Base-by-base conservation (phyloP, 2,113 vertebrate genomes). In the Xenotilapia flavipinnis region DNA sequence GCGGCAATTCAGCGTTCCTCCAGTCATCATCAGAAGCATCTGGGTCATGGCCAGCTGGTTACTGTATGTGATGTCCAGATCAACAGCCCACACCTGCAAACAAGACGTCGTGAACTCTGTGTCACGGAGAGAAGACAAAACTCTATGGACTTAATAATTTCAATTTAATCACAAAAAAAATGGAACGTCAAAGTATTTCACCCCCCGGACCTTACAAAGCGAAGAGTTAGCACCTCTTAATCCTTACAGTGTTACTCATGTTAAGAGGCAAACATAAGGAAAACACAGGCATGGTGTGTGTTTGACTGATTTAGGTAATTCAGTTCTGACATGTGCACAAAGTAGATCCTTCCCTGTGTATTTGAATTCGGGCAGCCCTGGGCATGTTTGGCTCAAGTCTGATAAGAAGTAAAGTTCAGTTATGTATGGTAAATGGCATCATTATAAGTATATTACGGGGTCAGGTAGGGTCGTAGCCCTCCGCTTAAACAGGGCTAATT, bases 371-470 rank as follows among this genome's bases (percentile, higher is more conserved):
- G 80, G 68, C 33, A 82, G 91, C 93, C 92, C 62, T 87, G 80
- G 89, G 93, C 91, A 86, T 86, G 77, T 84, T 85, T 79, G 62
- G 90, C 90, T 90, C 84, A 86, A 65, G 90, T 94, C 90, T 94
- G 87, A 91, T 81, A 93, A 95, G 93, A 85, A 96, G 96, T 92
- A 94, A 95, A 96, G 97, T 97, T 96, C 96, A 97, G 97, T 97
- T 97, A 91, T 96, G 96, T 96, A 96, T 98, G 96, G 96, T 98
- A 98, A 99, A 99, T 98, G 97, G 96, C 96, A 58, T 99, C 98
- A 98, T 99, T 99, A 99, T 96, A 98, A 98, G 97, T 95, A 98
- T 98, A 99, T 99, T 99, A 99, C 97, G 97, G 95, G 98, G 98
- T 99, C 99, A 98, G 94, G 95, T 97, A 92, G 94, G 97, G 97